Evolutionary conservation across 2,113 vertebrate species (phyloP), one percentile per base, ranked within the genome.

Genomic region (Notothenia rossii): DNA sequence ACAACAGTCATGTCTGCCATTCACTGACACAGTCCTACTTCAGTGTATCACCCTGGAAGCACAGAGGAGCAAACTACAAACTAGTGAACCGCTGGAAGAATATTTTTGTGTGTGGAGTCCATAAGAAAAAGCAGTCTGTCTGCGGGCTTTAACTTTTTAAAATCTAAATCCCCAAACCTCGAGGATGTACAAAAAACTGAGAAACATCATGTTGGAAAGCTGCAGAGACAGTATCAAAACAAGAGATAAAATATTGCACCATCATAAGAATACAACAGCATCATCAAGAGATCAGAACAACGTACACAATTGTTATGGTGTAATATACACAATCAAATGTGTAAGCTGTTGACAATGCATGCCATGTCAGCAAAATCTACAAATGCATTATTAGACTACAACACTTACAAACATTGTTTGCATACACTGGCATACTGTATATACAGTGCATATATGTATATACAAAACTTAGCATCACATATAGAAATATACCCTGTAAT

Each of bases 221-320:
- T 90, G 87, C 76, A 84, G 75, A 90, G 87, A 89, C 86, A 63
- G 89, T 91, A 94, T 94, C 85, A 93, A 94, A 94, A 95, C 85
- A 82, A 90, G 83, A 93, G 93, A 91, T 91, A 81, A 92, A 93
- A 94, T 95, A 96, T 95, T 95, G 95, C 95, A 96, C 94, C 93
- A 91, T 93, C 90, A 90, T 93, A 81, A 86, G 79, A 93, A 88
- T 90, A 95, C 91, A 88, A 93, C 91, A 94, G 87, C 85, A 91
- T 89, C 80, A 91, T 94, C 90, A 93, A 89, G 75, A 83, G 79
- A 87, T 91, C 86, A 85, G 71, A 89, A 89, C 81, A 86, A 88
- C 87, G 82, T 84, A 87, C 86, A 90, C 84, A 89, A 84, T 60
- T 82, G 86, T 90, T 89, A 89, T 78, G 94, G 90, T 92, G 94